Conservation (phyloP, 1,140 invertebrate species). For the Radopholus similis region DNA sequence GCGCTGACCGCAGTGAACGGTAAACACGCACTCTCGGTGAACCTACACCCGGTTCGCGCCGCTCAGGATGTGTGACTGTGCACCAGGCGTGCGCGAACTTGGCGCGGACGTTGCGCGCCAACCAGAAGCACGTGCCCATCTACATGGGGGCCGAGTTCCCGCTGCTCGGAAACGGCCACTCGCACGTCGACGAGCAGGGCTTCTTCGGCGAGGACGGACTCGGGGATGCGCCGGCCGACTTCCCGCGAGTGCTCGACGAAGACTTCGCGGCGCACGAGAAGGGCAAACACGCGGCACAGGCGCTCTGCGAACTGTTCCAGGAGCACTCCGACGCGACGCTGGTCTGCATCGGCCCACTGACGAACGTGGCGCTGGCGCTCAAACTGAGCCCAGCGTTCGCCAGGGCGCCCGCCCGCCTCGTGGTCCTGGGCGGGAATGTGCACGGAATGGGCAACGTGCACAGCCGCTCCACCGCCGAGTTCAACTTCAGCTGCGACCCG, state of each 20-base stretch:
- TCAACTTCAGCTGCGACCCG: constrained; percentile 68
- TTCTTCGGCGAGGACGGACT: constrained; percentile 57
- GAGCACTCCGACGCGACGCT: constrained; percentile 66
- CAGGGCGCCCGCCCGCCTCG: constrained; percentile 67
- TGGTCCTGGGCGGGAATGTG: constrained; percentile 75
- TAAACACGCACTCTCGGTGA: too few relatives aligned
- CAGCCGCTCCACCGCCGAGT: constrained; percentile 70
- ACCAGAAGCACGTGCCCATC: constrained; percentile 40
- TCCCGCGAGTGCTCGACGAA: constrained; percentile 27
- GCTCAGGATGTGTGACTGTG: constrained; percentile 46
- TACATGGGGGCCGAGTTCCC: constrained; percentile 49
- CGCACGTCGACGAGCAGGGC: constrained; percentile 24
- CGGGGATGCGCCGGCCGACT: constrained; percentile 45
- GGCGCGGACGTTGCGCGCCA: constrained; percentile 46
- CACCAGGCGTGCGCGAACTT: constrained; percentile 49
- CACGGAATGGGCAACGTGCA: constrained; percentile 69
- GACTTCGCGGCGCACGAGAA: constrained; percentile 31
- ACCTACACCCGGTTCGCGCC: too few relatives aligned
- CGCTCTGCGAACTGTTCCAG: constrained; percentile 60
- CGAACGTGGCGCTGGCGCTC: constrained; percentile 73
- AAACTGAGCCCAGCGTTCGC: constrained; percentile 69
- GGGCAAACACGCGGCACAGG: constrained; percentile 39
- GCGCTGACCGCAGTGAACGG: constrained; percentile 25
- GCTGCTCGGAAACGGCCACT: constrained; percentile 34
- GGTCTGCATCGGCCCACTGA: constrained; percentile 72